Evolutionary conservation across 2,797 vertebrate species (phyloP), one percentile per base, ranked within the genome.

Genomic region (Hirundo rustica): DNA sequence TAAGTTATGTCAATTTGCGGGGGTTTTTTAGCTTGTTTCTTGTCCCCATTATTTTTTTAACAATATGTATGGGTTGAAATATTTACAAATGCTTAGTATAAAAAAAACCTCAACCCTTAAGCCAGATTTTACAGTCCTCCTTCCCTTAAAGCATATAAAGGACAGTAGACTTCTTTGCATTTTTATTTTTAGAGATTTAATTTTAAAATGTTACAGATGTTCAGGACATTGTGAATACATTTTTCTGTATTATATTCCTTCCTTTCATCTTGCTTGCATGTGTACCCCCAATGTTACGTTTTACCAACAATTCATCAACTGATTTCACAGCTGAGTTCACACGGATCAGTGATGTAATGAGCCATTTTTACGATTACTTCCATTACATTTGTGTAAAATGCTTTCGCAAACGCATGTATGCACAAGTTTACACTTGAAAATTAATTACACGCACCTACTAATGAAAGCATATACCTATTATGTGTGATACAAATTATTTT

Each of bases 241-340:
- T 96, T 95, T 90, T 71, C 95, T 95, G 17, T 91, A 73, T 93
- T 88, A 60, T 57, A 53, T 83, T 90, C 67, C 96, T 93, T 93
- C 70, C 77, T 96, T 79, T 88, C 70, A 73, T 88, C 92, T 86
- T 88, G 91, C 96, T 96, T 96, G 96, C 97, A 93, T 97, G 96
- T 95, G 87, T 93, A 51, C 77, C 75, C 86, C 73, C 73, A 73
- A 4, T 71, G 42, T 94, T 94, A 64, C 9, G 53, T 96, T 94
- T 95, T 84, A 68, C 84, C 84, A 94, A 66, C 85, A 91, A 88
- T 92, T 96, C 86, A 93, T 85, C 77, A 96, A n/a, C 93, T 95
- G 95, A 96, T 95, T 97, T 97, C 80, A 85, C 84, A 65, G 89
- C 58, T 73, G 94, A 97, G 95, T 97, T 98, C 96, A 97, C 96